Evolutionary conservation across 1,140 invertebrate genomes (phyloP), one percentile per base, ranked within the genome.

Genomic region (Diorhabda elongata): DNA sequence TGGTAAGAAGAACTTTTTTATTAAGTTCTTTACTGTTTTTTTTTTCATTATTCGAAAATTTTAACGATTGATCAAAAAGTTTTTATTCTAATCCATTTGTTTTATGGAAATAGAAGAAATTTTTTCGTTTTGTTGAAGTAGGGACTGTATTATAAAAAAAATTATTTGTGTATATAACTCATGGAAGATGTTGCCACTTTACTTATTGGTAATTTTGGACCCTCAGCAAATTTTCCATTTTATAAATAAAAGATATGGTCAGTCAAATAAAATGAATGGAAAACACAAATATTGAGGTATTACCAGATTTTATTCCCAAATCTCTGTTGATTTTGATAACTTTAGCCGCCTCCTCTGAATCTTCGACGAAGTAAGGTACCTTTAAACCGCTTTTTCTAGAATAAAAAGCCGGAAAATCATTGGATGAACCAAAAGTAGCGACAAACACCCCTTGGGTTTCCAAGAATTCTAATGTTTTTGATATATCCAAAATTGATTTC

Each of bases 401-500:
- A 81, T 97, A 99, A 84, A 99, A 99, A 56, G 95, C 93, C 5
- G 97, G 97, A 80, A 96, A 95, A 63, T 85, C 81, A 5, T 81
- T 81, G 0, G 82, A 82, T 3, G 85, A 71, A 2, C 91, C 91
- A 71, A 89, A 90, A 1, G 92, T 89, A 58, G 90, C 87, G 0
- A 98, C 95, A 76, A 92, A 92, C 0, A 98, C 95, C 5, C 97
- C 96, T 81, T 96, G 89, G 2, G 96, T 98, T 86, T 98, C 97
- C 84, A 99, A 83, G 79, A 91, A 98, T 81, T 99, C 98, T 44
- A 99, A 83, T 2, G 97, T 99, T 76, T 91, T 90, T 2, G 87
- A 89, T 76, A 99, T 96, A 80, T 99, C 98, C 44, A 99, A 84
- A 75, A 99, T 99, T 47, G 96, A 97, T 84, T 99, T 99, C 52